Base-by-base conservation (phyloP, 2,888 invertebrate species). In the Nomada flava region DNA sequence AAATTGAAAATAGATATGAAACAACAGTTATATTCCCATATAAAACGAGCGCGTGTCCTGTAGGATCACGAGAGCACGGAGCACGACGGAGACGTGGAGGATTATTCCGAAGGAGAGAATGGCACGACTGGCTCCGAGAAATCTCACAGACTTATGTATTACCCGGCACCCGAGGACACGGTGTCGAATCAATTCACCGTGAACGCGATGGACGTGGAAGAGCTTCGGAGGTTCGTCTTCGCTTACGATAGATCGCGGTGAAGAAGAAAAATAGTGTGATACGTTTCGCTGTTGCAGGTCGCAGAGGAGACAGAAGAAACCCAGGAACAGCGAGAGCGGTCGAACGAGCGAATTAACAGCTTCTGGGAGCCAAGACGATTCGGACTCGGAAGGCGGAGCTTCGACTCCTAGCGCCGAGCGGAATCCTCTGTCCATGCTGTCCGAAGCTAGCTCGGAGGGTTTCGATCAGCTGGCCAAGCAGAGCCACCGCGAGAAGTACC, bases 201-300 rank as follows among this genome's bases (percentile, higher is more conserved):
- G 57, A 98, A 97, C 91, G 98, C 98, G 73, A 97, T 98, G 96
- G 97, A 98, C 91, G 97, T 96, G 0, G 97, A 97, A 53, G 98
- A 98, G 91, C 94, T 98, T 77, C 95, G 98, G 1, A 96, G 96
- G 93, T 97, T 57, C 20, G 78, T 20, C 1, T 2, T 13, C 2
- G 15, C 15, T 15, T 9, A 44, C 13, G 18, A 2, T 2, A 63
- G 20, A n/a, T 10, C 36, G 3, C 15, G 20, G 36, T 2, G 2
- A 9, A 50, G 2, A 2, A 0, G 15, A 10, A 15, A 10, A n/a
- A 20, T 1, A 0, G 3, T 4, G 4, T 44, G 5, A 44, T 64
- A 42, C 13, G 5, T 26, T 23, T 7, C 2, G 13, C 11, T 63
- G 23, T 20, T 1, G 4, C 50, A 92, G 93, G 70, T 93, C 93